phyloP scores from a whole-genome alignment of 2,797 vertebrate species.

The Crenichthys baileyi region DNA sequence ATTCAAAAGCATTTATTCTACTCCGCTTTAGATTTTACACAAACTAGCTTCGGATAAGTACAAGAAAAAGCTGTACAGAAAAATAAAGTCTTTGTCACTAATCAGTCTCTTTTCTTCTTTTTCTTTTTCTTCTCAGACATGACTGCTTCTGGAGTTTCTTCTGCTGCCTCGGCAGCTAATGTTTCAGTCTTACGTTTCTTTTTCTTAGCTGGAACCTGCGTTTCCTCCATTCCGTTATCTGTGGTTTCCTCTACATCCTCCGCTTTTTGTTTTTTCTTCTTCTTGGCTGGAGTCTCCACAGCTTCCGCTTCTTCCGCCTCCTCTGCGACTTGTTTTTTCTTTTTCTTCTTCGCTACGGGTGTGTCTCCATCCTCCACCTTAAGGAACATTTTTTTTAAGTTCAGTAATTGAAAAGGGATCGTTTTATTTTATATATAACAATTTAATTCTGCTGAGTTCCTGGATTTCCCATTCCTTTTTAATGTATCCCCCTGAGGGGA shows the following conservation, averaged over 20 bases:
- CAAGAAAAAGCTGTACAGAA: constrained; percentile 69
- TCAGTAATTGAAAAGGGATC: background rate
- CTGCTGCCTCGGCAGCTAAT: constrained; percentile 62
- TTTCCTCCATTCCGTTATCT: constrained; percentile 28
- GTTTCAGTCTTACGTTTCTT: constrained; percentile 63
- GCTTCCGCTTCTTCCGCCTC: constrained; percentile 69
- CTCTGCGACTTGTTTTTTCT: constrained; percentile 53
- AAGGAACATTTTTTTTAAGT: background rate
- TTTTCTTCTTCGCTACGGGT: constrained; percentile 73
- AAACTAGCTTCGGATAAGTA: constrained; percentile 4
- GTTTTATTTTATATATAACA: background rate
- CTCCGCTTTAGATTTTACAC: constrained; percentile 13
- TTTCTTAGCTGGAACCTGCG: constrained; percentile 52
- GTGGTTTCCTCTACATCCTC: constrained; percentile 2
- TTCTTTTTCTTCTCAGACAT: constrained; percentile 75
- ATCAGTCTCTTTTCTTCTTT: constrained; percentile 63
- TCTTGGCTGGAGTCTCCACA: constrained; percentile 58
- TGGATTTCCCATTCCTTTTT: background rate
- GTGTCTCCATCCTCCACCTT: constrained; percentile 57
- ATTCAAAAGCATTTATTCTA: constrained; percentile 35
- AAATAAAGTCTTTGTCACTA: constrained; percentile 34
- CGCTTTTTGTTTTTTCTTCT: constrained; percentile 69
- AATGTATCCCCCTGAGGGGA: no score
- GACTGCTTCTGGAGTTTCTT: rapidly evolving
- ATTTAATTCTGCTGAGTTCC: background rate